Evolutionary conservation across 2,888 invertebrate genomes (phyloP).

Genomic region (Mimas tiliae): DNA sequence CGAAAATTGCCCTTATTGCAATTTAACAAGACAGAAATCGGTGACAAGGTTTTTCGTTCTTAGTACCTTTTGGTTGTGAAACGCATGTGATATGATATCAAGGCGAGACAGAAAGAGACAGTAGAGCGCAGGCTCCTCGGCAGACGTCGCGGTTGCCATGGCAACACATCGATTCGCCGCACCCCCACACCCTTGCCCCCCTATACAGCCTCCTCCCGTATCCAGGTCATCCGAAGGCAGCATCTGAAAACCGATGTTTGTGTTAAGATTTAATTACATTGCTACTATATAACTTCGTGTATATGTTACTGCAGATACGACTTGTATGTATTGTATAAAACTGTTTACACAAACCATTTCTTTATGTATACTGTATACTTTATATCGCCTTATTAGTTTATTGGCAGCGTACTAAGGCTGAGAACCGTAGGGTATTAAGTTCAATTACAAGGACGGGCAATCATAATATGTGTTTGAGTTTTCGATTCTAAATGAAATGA

Average conservation of each 20-base stretch:
- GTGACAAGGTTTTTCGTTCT: not conserved
- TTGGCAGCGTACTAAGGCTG: too few relatives aligned
- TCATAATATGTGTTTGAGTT: not conserved
- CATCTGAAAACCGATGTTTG: slow-evolving; percentile 53
- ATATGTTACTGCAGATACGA: not conserved
- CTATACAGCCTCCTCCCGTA: slow-evolving; percentile 69
- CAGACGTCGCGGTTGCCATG: slow-evolving; percentile 83
- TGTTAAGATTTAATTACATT: slow-evolving; percentile 44
- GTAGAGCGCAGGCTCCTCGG: slow-evolving; percentile 83
- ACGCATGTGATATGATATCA: slow-evolving; percentile 81
- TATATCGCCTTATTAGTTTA: not conserved
- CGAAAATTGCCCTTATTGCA: slow-evolving; percentile 39
- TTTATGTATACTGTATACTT: not conserved
- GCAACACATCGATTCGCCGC: slow-evolving; percentile 81
- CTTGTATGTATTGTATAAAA: not conserved
- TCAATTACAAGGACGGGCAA: too few relatives aligned
- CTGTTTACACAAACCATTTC: too few relatives aligned
- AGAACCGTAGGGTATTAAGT: too few relatives aligned
- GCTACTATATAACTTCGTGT: slow-evolving; percentile 25
- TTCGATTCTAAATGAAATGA: too few relatives aligned
- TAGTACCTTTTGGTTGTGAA: slow-evolving; percentile 47
- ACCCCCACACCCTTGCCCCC: slow-evolving; percentile 53
- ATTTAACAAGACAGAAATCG: not conserved
- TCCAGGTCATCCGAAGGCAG: slow-evolving; percentile 78
- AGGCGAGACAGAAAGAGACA: slow-evolving; percentile 84